Base-by-base conservation (phyloP, 2,797 vertebrate genomes). In the Gambelia wislizenii region DNA sequence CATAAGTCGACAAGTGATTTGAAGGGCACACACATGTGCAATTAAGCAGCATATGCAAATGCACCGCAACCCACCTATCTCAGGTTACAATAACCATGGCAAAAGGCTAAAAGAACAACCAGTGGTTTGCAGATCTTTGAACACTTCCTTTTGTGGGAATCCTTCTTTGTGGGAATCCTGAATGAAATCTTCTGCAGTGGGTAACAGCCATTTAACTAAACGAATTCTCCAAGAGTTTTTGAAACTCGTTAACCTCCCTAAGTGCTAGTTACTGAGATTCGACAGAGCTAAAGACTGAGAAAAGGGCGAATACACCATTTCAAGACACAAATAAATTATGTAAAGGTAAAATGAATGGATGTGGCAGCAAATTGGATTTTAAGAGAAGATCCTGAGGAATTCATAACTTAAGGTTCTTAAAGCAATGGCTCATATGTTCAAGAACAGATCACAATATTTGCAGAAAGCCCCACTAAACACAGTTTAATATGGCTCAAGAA, bases 311-410 rank as follows among this genome's bases (percentile, higher is more conserved):
- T 7, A 13, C 18, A 25, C 12, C 39, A 47, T 83, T 76, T 82
- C 72, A 44, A 59, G 39, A n/a, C 13, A 27, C n/a, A 78, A 75
- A 27, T 8, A 84, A 22, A 30, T 14, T 44, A 44, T 44, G 33
- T 44, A 47, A n/a, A 12, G 47, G 49, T 16, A 69, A 84, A 18
- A 80, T 5, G 14, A 85, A 80, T 14, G 61, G 25, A 22, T 64
- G 3, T 22, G 42, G 33, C n/a, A 7, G 25, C 74, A 81, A 85
- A 81, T 33, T 5, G 52, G 67, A 47, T 56, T 59, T 67, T 27
- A 88, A 69, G 47, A 70, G 56, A 80, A 79, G 36, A 89, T 27
- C 80, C 39, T 89, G 36, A 76, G 4, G 36, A 70, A 5, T 56
- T 59, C 18, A 83, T 49, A 10, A 59, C 14, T 76, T 87, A 74